Evolutionary conservation across 2,797 vertebrate genomes (phyloP), one percentile per base, ranked within the genome.

Genomic region (Buceros bicornis): DNA sequence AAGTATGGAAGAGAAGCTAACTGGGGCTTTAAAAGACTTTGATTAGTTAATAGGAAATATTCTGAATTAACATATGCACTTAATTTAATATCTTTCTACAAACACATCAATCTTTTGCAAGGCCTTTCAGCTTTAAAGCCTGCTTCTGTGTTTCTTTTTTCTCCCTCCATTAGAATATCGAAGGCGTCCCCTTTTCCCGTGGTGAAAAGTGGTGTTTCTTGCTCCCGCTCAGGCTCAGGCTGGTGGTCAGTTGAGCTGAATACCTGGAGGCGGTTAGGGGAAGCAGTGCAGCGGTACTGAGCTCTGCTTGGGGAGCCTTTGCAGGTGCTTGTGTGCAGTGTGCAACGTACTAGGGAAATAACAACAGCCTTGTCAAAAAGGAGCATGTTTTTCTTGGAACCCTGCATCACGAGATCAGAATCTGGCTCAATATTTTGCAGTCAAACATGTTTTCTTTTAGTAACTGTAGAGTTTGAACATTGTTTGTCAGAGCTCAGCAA

Each of bases 321-420:
- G 73, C 90, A 94, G 70, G 95, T 96, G 83, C 71, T 84, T 96
- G 70, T 66, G 51, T 47, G 19, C 43, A 92, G 66, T 93, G 84
- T 93, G 95, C 91, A 96, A 92, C 95, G 61, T 96, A 90, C 73
- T 57, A 78, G 86, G 80, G 93, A 93, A 93, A 95, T 96, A 96
- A 95, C 82, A 96, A 94, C 77, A 84, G 50, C 47, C 85, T 67
- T 90, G 80, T 94, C 33, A 95, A 93, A 96, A 94, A 77, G 60
- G 6, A 96, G 14, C 37, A 40, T 95, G 31, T 93, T 96, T 93
- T 94, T 94, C 73, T 95, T 97, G 95, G 93, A 97, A 89, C 42
- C 7, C 3, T 31, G 24, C 10, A n/a, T 42, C 43, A 71, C 96
- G 95, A 97, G 93, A 70, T 97, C 96, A 97, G 90, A 93, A 89